Conservation (phyloP, 2,888 invertebrate species). For the Diadegma fenestrale region DNA sequence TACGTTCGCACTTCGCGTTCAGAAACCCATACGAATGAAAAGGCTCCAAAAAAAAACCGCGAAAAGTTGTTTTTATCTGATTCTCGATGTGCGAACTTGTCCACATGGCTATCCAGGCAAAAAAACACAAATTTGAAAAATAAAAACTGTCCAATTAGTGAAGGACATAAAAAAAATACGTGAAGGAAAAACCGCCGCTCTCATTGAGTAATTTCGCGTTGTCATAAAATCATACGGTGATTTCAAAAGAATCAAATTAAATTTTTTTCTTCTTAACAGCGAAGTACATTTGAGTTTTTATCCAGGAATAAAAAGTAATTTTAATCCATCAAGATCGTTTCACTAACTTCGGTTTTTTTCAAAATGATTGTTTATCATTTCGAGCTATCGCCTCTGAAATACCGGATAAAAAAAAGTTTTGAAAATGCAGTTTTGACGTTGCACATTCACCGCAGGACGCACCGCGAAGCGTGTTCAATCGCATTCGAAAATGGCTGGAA, state of each 20-base stretch:
- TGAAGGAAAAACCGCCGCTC: not conserved
- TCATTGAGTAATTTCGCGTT: not conserved
- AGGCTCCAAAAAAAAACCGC: not conserved
- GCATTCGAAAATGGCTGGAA: not conserved
- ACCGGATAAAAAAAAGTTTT: not conserved
- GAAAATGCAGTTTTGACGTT: not conserved
- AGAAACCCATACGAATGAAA: not conserved
- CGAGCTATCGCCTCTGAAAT: not conserved
- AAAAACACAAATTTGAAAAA: not conserved
- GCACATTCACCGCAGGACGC: not conserved
- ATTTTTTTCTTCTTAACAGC: too few relatives aligned
- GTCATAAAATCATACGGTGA: not conserved
- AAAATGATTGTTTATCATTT: not conserved
- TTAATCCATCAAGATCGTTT: too few relatives aligned
- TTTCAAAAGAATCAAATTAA: not conserved
- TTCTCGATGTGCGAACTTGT: not conserved
- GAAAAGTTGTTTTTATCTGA: not conserved
- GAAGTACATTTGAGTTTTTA: too few relatives aligned
- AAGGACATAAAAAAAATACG: not conserved
- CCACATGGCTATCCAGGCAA: not conserved
- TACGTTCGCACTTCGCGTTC: not conserved
- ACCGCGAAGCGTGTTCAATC: not conserved
- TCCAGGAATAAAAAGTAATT: too few relatives aligned
- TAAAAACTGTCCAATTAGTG: not conserved
- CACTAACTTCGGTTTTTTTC: too few relatives aligned